Base-by-base conservation (phyloP, 2,113 vertebrate genomes). In the Catharus bicknelli region DNA sequence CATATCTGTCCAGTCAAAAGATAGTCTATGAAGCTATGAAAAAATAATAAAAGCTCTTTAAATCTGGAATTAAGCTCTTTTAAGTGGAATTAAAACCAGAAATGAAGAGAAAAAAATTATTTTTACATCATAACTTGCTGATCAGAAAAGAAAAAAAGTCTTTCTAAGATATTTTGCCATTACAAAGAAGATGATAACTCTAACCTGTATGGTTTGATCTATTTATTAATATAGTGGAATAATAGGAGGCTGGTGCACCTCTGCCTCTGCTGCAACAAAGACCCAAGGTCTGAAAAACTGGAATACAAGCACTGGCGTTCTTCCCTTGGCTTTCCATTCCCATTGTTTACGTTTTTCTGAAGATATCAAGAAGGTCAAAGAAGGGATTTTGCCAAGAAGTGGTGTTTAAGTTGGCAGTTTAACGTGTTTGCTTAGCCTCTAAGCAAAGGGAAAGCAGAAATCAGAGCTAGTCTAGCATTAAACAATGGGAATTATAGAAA, bases 371-470 rank as follows among this genome's bases (percentile, higher is more conserved):
- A 94, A 94, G 54, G 75, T 66, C 79, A 84, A 91, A 38, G n/a
- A 62, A 34, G 51, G 47, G 76, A 38, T 85, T 61, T 95, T 85
- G 84, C 86, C 95, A 96, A 94, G 77, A 80, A 96, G 50, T 53
- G 17, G 47, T 45, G 54, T 87, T 93, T 83, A 90, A 79, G 47
- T 79, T 86, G 50, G 48, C 36, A n/a, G 61, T 73, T 78, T 25
- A 26, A 61, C 77, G 4, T 47, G 57, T 83, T 96, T 77, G 32
- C 78, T 76, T 68, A 80, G 48, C 42, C 27, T 75, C n/a, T 47
- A 43, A 78, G 40, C 27, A 87, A 72, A 90, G 40, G 27, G 74
- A 93, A 90, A 70, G 34, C 54, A 95, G 64, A 58, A 90, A 63
- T 43, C 53, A 30, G 22, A 30, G 78, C 29, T 40, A 72, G 22